Percentiles rank a stretch among this genome's conserved stretches.
phyloP scores from a whole-genome alignment of 2,113 vertebrate species.

The Miniopterus natalensis region DNA sequence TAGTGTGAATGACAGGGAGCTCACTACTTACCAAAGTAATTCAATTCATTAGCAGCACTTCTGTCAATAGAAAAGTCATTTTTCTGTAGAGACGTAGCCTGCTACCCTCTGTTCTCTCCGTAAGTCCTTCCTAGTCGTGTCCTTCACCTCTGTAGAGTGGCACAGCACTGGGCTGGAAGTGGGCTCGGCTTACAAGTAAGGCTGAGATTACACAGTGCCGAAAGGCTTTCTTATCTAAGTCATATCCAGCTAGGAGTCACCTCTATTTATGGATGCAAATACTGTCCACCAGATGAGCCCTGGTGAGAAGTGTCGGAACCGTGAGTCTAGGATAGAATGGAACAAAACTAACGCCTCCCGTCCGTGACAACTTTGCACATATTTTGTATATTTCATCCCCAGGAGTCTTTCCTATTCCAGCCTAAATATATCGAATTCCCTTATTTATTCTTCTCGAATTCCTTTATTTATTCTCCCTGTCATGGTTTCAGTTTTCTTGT shows the following conservation, averaged over 20 bases:
- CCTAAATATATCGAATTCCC: not conserved
- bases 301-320: not conserved
- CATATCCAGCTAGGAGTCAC: not conserved
- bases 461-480: not conserved
- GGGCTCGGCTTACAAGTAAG: not conserved
- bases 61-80: not conserved
- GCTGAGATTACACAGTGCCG: not conserved
- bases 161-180: not conserved
- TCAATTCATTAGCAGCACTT: not conserved
- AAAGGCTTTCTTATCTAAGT: not conserved
- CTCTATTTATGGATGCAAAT: not conserved
- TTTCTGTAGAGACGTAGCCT: not conserved
- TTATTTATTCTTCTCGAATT: not conserved
- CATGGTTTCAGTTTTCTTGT: not conserved
- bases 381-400: not conserved
- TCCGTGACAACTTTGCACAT: not conserved
- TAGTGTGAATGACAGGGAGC: not conserved
- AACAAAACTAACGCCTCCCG: not conserved
- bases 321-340: not conserved
- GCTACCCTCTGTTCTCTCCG: not conserved
- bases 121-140: not conserved
- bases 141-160: not conserved
- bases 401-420: not conserved
- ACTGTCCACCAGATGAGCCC: not conserved
- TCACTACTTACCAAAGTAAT: not conserved